Percentiles rank a stretch among this genome's conserved stretches.
phyloP scores from a whole-genome alignment of 2,888 invertebrate species.

The Liodrosophila aerea region DNA sequence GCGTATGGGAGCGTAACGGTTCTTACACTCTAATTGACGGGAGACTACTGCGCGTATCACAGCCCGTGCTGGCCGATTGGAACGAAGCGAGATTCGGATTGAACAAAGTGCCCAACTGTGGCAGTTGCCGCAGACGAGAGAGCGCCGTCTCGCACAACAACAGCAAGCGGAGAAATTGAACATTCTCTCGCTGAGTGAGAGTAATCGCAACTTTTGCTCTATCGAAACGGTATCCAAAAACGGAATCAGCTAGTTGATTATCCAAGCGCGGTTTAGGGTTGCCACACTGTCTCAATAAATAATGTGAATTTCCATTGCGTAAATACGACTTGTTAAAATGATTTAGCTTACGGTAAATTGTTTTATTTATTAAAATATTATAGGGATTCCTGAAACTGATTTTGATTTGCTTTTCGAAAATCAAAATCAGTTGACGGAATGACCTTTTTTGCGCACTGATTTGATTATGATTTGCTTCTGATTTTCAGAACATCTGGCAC shows the following conservation, averaged over 20 bases:
- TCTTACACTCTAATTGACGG: constrained; percentile 80
- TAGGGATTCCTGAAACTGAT: no score
- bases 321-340: no score
- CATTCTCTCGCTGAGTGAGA: constrained; percentile 12
- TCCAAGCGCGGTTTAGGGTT: constrained; percentile 50
- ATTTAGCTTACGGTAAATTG: no score
- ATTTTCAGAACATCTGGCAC: no score
- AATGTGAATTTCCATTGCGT: no score
- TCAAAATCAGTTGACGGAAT: no score
- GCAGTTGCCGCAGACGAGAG: constrained; percentile 29
- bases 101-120: constrained; percentile 38
- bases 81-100: constrained; percentile 39
- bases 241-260: constrained; percentile 56
- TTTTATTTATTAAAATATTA: no score
- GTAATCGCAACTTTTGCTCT: constrained; percentile 12
- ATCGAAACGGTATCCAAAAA: constrained; percentile 9
- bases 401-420: no score
- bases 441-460: no score
- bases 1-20: constrained; percentile 63
- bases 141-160: constrained; percentile 11
- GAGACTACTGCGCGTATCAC: constrained; percentile 74
- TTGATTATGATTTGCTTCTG: no score
- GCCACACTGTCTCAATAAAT: no score
- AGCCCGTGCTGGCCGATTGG: constrained; percentile 43
- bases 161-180: constrained; percentile 17